A percentile compares a stretch with the other conserved stretches of the same genome.
These are phyloP conservation scores for Alsophila aescularia DNA, from an alignment of 2,888 invertebrate species.

Conservation along the genomic window DNA sequence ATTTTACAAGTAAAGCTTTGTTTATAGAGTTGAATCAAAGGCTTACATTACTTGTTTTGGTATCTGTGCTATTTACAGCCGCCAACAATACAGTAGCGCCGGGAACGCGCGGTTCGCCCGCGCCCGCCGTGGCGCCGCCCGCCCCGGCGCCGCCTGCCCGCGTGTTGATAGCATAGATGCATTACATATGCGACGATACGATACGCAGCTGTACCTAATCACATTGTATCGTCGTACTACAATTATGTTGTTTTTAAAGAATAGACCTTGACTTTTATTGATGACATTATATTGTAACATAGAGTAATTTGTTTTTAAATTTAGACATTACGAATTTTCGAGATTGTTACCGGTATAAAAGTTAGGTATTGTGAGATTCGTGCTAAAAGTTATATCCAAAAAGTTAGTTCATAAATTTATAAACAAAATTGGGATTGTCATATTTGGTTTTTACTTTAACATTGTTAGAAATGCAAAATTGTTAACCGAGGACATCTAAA, in stretches of 20 bases:
- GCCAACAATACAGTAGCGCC: too few relatives aligned
- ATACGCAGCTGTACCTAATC: conserved; percentile 64
- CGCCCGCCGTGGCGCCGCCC: background rate
- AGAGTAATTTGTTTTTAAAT: conserved; percentile 78
- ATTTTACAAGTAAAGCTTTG: conserved; percentile 81
- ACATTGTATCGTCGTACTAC: conserved; percentile 61
- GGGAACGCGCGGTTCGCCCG: background rate
- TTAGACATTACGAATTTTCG: conserved; percentile 77
- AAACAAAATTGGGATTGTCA: conserved; percentile 57
- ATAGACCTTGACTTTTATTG: conserved; percentile 75
- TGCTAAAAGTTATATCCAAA: conserved; percentile 51
- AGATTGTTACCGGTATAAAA: conserved; percentile 81
- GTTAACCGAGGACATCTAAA: conserved; percentile 65
- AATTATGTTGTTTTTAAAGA: conserved; percentile 65
- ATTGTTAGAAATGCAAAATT: conserved; percentile 68
- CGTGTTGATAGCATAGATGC: background rate
- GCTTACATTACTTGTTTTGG: conserved; percentile 55
- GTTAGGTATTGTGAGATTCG: conserved; percentile 61
- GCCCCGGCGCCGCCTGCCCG: conserved; percentile 10
- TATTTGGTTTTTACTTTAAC: conserved; percentile 71
- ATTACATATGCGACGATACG: conserved; percentile 14
- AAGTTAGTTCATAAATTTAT: background rate
- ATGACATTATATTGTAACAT: conserved; percentile 77
- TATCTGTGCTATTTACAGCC: conserved; percentile 39
- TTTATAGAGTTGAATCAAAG: conserved; percentile 68